Base-by-base conservation (phyloP, 2,113 vertebrate species). In the Porphyrio hochstetteri region DNA sequence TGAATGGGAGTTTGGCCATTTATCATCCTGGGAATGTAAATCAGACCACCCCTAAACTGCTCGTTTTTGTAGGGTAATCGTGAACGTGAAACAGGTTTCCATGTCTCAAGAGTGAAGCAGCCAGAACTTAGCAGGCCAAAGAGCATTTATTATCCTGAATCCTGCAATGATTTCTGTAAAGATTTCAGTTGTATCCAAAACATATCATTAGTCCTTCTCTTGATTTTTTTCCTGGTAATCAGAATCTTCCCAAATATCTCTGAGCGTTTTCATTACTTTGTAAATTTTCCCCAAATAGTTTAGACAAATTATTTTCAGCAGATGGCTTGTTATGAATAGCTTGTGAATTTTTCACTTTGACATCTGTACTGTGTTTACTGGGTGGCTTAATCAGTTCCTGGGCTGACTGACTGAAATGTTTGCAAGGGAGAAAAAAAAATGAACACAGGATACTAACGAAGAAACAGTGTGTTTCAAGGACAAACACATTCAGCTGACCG, bases 331-430 rank as follows among this genome's bases (percentile, higher is more conserved):
- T 95, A 95, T 93, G 94, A 96, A 96, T 94, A 94, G 96, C 95
- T 96, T 91, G 93, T 94, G 96, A 95, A 94, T 96, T 97, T 92
- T 96, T 96, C 95, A 93, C 95, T 84, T 95, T 95, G 93, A 93
- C 96, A 97, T 97, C 96, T 96, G 96, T 65, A 94, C 92, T 87
- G 96, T 93, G 91, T 96, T 96, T 96, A 95, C 94, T 89, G 83
- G 67, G 86, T 84, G 74, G 88, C 92, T 96, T 96, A 96, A 95
- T 96, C 94, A 96, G 95, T 87, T 94, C 92, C 86, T 84, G 67
- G 91, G 91, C 83, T 91, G 92, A 93, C 69, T 75, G 90, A 90
- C 92, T 93, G 91, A 96, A 90, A 95, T 89, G 83, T 94, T 96
- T 97, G 95, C 91, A 92, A 96, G 63, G 86, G 74, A 94, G 84